Evolutionary conservation across 1,140 invertebrate species (phyloP).

Genomic region (Plectrocnemia conspersa): DNA sequence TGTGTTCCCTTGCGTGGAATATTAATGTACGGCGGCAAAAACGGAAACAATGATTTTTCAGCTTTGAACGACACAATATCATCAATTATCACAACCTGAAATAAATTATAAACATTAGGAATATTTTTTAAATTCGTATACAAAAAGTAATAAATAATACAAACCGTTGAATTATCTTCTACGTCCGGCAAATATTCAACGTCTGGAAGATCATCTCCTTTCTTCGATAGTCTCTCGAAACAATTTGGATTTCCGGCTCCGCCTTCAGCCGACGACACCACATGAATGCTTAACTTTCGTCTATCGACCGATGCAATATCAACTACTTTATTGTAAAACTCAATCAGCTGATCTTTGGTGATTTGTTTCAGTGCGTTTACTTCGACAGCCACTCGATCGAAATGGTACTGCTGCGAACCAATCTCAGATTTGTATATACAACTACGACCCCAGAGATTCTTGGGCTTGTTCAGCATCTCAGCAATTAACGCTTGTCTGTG

Average conservation of each 20-base stretch:
- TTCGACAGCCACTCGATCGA: slow-evolving; percentile 82
- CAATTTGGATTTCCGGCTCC: slow-evolving; percentile 48
- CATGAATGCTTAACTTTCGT: slow-evolving; percentile 66
- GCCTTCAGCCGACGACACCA: slow-evolving; percentile 64
- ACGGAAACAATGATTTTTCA: slow-evolving; percentile 38
- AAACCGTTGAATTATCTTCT: too few species aligned
- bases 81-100: slow-evolving; percentile 40
- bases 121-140: too few species aligned
- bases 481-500: slow-evolving; percentile 78
- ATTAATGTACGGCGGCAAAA: slow-evolving; percentile 37
- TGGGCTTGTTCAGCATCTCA: slow-evolving; percentile 84
- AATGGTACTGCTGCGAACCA: slow-evolving; percentile 81
- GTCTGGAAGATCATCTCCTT: too few species aligned
- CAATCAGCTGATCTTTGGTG: slow-evolving; percentile 72
- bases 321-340: slow-evolving; percentile 73
- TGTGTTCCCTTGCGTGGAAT: slow-evolving; percentile 42
- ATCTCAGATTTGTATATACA: slow-evolving; percentile 83
- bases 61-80: slow-evolving; percentile 45
- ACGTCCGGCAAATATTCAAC: too few species aligned
- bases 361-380: slow-evolving; percentile 75
- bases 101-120: slow-evolving; percentile 26
- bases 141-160: too few species aligned
- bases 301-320: slow-evolving; percentile 47
- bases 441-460: slow-evolving; percentile 69
- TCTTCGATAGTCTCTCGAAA: too few species aligned